Percentiles rank a stretch among this genome's conserved stretches.
These are phyloP conservation scores for Barbus barbus DNA, from an alignment of 2,113 vertebrate species.

Conservation along the genomic window DNA sequence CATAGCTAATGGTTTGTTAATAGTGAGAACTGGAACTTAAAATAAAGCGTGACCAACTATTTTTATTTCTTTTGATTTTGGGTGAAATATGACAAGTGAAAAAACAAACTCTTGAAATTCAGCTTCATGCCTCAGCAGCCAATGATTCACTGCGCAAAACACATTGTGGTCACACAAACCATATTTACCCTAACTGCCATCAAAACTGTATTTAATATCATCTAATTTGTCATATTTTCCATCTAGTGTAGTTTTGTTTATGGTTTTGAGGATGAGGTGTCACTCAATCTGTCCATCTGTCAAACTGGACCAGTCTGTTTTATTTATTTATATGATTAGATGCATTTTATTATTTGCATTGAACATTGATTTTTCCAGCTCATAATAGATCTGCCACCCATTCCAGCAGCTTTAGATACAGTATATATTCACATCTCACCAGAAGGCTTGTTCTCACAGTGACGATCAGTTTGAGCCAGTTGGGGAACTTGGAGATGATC, in stretches of 20 bases:
- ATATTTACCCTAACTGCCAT: neutral
- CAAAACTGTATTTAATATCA: neutral
- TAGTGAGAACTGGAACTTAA: too few species aligned
- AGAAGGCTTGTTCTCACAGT: conserved; percentile 90
- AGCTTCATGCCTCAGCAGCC: neutral
- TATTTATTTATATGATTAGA: neutral
- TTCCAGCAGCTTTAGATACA: neutral
- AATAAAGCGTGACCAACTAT: too few species aligned
- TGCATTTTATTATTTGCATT: neutral
- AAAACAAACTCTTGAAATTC: neutral
- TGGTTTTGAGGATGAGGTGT: neutral
- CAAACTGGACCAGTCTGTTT: neutral
- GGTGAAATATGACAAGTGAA: too few species aligned
- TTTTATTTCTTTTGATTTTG: too few species aligned
- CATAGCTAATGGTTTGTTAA: too few species aligned
- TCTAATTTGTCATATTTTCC: neutral
- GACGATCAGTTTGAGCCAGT: conserved; percentile 94
- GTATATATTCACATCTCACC: conserved; percentile 74
- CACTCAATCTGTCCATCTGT: neutral
- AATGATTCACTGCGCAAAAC: neutral
- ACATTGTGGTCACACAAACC: neutral
- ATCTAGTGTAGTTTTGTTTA: neutral
- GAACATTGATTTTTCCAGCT: neutral
- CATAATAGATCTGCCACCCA: neutral
- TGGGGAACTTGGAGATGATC: conserved; percentile 88